Percentiles rank a stretch among this genome's conserved stretches.
These are phyloP conservation scores for Clarias macrocephalus DNA, from an alignment of 2,113 vertebrate genomes.

Conservation along the genomic window DNA sequence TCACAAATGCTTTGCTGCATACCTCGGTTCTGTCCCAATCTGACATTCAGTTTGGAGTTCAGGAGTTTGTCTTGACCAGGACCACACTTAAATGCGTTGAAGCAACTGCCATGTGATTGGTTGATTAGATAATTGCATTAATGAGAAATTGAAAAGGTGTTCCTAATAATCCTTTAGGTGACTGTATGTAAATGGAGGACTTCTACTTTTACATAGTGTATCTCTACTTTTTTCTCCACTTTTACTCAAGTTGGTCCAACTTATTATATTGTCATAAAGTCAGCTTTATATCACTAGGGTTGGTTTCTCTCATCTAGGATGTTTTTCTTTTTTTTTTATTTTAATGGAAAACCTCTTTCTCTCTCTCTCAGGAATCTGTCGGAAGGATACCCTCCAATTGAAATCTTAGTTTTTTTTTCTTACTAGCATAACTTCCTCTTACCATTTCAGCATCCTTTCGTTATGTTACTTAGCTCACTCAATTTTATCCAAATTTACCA, in stretches of 20 bases:
- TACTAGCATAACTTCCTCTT: background rate
- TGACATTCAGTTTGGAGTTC: too few relatives aligned
- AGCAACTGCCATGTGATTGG: too few relatives aligned
- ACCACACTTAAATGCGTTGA: too few relatives aligned
- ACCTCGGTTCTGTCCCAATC: too few relatives aligned
- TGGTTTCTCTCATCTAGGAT: background rate
- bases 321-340: background rate
- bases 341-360: background rate
- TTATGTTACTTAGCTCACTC: background rate
- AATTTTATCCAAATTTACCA: background rate
- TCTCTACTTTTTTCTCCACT: too few relatives aligned
- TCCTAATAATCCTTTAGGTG: too few relatives aligned
- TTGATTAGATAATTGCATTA: too few relatives aligned
- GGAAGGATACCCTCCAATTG: background rate
- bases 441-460: background rate
- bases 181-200: too few relatives aligned
- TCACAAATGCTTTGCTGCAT: too few relatives aligned
- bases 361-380: background rate
- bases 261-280: background rate
- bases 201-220: too few relatives aligned
- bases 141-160: too few relatives aligned
- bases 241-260: background rate
- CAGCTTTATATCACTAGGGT: background rate
- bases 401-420: background rate
- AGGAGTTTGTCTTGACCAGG: too few relatives aligned